These are phyloP conservation scores for Macrophya alboannulata DNA, from an alignment of 2,888 invertebrate species.

Conservation along the genomic window DNA sequence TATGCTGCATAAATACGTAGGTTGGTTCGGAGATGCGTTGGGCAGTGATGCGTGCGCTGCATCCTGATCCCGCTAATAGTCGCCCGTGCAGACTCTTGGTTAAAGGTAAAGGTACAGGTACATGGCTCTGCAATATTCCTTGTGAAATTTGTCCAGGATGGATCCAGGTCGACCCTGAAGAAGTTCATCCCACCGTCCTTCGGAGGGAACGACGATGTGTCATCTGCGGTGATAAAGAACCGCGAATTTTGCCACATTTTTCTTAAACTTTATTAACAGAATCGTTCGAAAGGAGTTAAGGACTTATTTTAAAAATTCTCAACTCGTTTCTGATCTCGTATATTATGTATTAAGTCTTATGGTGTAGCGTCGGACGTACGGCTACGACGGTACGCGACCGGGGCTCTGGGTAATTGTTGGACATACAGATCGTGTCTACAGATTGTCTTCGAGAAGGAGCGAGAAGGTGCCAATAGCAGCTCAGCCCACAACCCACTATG, in stretches of 20 bases:
- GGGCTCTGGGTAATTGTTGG: conserved; percentile 61
- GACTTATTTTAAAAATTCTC: neutral
- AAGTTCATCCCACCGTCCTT: neutral
- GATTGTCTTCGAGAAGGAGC: conserved; percentile 63
- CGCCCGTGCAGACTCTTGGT: neutral
- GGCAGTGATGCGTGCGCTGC: conserved; percentile 48
- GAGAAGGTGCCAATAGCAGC: conserved; percentile 51
- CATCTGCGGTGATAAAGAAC: too few relatives aligned
- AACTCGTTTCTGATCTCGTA: conserved; percentile 1
- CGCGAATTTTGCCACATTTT: neutral
- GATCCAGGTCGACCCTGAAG: neutral
- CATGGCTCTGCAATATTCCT: conserved; percentile 17
- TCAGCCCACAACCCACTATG: neutral
- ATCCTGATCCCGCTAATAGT: conserved; percentile 44
- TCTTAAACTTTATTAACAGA: neutral
- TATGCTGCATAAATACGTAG: conserved; percentile 51
- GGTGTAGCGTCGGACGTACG: neutral
- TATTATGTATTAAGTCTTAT: neutral
- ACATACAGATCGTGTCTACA: conserved; percentile 71
- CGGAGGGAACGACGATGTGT: neutral
- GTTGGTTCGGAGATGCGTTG: conserved; percentile 31
- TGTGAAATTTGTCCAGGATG: conserved; percentile 14
- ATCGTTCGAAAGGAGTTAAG: neutral
- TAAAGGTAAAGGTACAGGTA: neutral
- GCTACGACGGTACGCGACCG: neutral